These are phyloP conservation scores for Spilogale gracilis DNA, from an alignment of 2,113 vertebrate species.

Conservation along the genomic window DNA sequence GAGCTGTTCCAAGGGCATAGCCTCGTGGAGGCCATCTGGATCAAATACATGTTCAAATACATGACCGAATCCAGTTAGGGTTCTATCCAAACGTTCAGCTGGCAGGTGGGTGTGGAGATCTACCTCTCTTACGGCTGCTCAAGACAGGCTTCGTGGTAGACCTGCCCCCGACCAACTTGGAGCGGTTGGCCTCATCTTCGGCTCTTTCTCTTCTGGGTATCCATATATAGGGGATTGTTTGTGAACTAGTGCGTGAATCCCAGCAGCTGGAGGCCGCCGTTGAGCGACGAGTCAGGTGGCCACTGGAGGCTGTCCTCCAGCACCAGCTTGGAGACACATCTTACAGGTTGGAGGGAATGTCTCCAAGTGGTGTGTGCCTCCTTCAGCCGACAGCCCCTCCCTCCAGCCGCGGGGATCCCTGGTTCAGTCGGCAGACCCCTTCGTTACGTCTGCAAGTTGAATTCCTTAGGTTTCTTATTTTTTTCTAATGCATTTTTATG, in stretches of 20 bases:
- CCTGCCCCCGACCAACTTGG: neutral
- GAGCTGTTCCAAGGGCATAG: neutral
- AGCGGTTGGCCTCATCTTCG: neutral
- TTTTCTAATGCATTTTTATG: neutral
- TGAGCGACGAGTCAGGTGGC: neutral
- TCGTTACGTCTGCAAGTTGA: neutral
- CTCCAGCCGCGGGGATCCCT: neutral
- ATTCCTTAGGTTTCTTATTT: neutral
- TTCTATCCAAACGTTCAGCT: neutral
- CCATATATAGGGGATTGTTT: neutral
- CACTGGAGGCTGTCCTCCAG: neutral
- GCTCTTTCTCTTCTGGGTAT: neutral
- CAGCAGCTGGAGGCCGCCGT: neutral
- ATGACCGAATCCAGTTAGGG: neutral
- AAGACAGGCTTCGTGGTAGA: neutral
- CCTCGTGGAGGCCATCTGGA: neutral
- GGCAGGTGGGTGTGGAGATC: neutral
- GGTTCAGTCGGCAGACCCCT: neutral
- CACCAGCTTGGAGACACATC: neutral
- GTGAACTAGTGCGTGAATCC: accelerated
- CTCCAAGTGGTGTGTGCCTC: neutral
- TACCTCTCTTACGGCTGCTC: neutral
- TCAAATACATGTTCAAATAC: too few relatives aligned
- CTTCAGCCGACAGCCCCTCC: neutral
- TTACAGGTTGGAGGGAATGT: neutral